These are phyloP conservation scores for Mesorhabditis spiculigera DNA, from an alignment of 2,888 invertebrate genomes.

Conservation along the genomic window DNA sequence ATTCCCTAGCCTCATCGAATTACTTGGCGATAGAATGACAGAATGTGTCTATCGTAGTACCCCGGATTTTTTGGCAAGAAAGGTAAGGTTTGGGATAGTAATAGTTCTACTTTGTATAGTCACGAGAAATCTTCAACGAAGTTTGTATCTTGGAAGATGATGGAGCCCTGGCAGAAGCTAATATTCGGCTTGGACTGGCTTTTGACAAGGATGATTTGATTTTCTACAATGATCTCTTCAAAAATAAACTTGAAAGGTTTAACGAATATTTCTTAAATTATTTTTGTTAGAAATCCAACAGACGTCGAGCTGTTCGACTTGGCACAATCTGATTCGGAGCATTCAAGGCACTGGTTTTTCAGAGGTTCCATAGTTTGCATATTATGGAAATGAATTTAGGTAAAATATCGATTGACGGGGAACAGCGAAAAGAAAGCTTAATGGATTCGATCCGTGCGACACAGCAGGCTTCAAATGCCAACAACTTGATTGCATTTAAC, in stretches of 20 bases:
- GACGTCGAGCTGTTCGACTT: slow-evolving; percentile 96
- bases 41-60: slow-evolving; percentile 10
- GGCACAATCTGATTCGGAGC: slow-evolving; percentile 82
- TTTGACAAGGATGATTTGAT: slow-evolving; percentile 41
- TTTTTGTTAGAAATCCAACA: slow-evolving; percentile 79
- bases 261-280: background rate
- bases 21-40: slow-evolving; percentile 37
- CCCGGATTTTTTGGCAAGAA: slow-evolving; percentile 2
- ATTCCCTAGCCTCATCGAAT: slow-evolving; percentile 17
- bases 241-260: slow-evolving; percentile 34
- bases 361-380: slow-evolving; percentile 63
- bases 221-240: slow-evolving; percentile 45
- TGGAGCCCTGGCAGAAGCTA: slow-evolving; percentile 18
- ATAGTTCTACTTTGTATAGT: background rate
- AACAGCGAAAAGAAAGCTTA: slow-evolving; percentile 71
- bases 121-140: slow-evolving; percentile 16
- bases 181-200: slow-evolving; percentile 37
- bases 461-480: slow-evolving; percentile 77
- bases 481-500: slow-evolving; percentile 92
- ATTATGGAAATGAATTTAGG: slow-evolving; percentile 51
- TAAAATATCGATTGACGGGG: slow-evolving; percentile 76
- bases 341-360: slow-evolving; percentile 98
- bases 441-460: slow-evolving; percentile 90
- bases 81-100: background rate
- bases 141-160: slow-evolving; percentile 22